Conservation (phyloP, 2,113 vertebrate species). For the Mesitornis unicolor region DNA sequence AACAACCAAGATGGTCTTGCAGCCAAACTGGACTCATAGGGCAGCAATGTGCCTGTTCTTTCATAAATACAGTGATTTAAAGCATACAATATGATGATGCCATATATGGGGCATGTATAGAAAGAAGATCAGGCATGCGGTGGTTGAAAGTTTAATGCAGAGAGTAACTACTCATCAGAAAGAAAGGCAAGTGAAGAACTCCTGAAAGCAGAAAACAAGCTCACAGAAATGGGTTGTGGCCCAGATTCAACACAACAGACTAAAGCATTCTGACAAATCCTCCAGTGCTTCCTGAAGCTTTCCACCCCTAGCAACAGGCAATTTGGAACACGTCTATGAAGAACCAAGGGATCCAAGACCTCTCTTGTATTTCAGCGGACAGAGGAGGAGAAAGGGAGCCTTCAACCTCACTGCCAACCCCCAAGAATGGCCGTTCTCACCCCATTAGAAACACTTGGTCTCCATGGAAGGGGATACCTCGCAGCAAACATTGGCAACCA, state of each 20-base stretch:
- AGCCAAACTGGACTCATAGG: not conserved
- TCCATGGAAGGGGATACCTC: slow-evolving; percentile 61
- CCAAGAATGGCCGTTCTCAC: slow-evolving; percentile 40
- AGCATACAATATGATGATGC: not conserved
- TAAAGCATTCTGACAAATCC: slow-evolving; percentile 40
- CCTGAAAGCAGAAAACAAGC: slow-evolving; percentile 30
- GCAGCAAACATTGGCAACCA: slow-evolving; percentile 57
- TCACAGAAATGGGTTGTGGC: slow-evolving; percentile 8
- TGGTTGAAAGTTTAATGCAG: not conserved
- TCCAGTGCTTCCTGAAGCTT: slow-evolving; percentile 26
- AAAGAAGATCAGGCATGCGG: not conserved
- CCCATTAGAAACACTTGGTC: slow-evolving; percentile 53
- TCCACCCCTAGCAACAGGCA: slow-evolving; percentile 1
- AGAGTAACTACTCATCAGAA: not conserved
- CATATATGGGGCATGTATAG: not conserved
- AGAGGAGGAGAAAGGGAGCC: not conserved
- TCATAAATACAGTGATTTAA: not conserved
- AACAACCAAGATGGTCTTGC: not conserved
- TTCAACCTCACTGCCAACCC: not conserved
- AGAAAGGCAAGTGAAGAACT: slow-evolving; percentile 15
- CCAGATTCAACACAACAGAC: slow-evolving; percentile 19
- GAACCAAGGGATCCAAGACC: not conserved
- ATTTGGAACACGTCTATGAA: slow-evolving; percentile 22
- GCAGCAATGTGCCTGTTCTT: not conserved
- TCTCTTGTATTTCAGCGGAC: not conserved